These are phyloP conservation scores for Stomatorhinus ivindoensis DNA, from an alignment of 2,113 vertebrate genomes.

Conservation along the genomic window DNA sequence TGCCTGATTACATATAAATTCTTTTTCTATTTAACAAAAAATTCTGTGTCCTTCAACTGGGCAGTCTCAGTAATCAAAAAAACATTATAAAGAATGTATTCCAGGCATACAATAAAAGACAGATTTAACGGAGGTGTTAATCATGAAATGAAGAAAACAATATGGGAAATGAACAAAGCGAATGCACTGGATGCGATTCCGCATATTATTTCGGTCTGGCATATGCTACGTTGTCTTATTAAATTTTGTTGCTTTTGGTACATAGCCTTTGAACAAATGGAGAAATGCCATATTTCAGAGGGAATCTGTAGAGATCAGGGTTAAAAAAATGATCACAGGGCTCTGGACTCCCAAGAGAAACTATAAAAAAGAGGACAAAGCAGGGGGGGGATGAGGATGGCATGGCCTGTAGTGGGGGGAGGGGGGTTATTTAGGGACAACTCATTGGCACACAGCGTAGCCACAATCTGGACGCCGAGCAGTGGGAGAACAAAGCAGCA, in stretches of 20 bases:
- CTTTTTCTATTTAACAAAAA: not conserved
- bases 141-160: not conserved
- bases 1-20: not conserved
- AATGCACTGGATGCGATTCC: not conserved
- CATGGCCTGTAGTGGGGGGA: not conserved
- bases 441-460: constrained; percentile 17
- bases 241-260: not conserved
- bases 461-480: constrained; percentile 29
- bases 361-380: not conserved
- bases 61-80: not conserved
- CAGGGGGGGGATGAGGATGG: not conserved
- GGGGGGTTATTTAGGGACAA: constrained; percentile 25
- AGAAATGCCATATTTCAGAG: not conserved
- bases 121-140: not conserved
- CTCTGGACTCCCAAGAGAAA: not conserved
- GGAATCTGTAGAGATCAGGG: not conserved
- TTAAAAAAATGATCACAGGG: not conserved
- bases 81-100: not conserved
- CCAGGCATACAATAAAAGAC: not conserved
- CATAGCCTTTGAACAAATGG: not conserved
- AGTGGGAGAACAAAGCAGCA: constrained; percentile 38
- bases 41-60: not conserved
- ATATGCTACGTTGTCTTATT: not conserved
- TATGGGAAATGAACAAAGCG: not conserved
- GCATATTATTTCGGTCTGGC: not conserved